Conservation (phyloP, 2,113 vertebrate genomes). For the Phalacrocorax pelagicus region DNA sequence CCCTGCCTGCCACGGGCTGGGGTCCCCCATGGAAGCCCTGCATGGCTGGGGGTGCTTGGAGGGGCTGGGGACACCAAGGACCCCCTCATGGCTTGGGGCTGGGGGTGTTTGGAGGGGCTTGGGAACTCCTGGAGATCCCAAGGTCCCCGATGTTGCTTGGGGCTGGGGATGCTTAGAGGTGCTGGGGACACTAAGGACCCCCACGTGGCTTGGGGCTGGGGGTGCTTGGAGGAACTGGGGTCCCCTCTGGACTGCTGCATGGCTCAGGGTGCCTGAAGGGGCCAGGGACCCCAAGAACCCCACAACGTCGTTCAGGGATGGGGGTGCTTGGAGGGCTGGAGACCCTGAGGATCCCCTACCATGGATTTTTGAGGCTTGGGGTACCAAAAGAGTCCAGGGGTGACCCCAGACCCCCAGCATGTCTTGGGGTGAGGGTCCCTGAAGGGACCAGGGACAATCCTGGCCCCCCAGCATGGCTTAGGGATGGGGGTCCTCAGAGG, state of each 20-base stretch:
- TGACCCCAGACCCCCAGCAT: neutral
- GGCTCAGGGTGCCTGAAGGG: neutral
- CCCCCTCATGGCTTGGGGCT: neutral
- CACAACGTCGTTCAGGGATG: rapidly evolving
- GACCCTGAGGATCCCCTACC: neutral
- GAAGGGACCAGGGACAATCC: too few relatives aligned
- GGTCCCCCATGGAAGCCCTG: neutral
- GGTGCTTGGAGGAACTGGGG: neutral
- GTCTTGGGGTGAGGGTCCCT: neutral
- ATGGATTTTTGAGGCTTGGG: neutral
- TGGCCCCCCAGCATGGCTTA: too few relatives aligned
- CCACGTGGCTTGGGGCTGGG: neutral
- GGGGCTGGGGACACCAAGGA: neutral
- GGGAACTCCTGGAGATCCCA: too few relatives aligned
- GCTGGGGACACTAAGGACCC: neutral
- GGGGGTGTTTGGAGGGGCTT: neutral
- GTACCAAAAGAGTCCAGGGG: neutral
- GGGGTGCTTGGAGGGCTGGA: neutral
- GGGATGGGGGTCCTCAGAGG: neutral
- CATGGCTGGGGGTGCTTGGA: neutral
- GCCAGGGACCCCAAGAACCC: too few relatives aligned
- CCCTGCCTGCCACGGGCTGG: neutral
- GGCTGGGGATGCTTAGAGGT: neutral
- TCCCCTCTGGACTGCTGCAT: neutral
- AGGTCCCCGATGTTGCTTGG: too few relatives aligned